Evolutionary conservation across 1,140 invertebrate species (phyloP).

Genomic region (Aphidius gifuensis): DNA sequence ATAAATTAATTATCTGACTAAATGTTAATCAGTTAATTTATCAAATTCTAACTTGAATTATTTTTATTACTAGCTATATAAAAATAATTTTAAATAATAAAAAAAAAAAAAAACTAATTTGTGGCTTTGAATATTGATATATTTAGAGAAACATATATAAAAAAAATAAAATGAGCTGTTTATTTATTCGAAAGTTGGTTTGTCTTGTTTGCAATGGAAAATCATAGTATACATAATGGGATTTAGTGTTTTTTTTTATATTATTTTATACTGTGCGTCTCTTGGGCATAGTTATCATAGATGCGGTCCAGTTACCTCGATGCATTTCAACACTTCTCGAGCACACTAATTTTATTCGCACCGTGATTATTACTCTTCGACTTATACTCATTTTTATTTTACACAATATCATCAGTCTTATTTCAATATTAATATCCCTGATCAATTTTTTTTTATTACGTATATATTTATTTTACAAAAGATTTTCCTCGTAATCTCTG

Average conservation of each 20-base stretch:
- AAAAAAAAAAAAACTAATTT: no score
- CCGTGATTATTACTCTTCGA: constrained; percentile 9
- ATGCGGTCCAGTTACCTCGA: constrained; percentile 31
- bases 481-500: not conserved
- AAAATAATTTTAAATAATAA: no score
- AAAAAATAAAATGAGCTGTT: not conserved
- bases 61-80: no score
- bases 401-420: not conserved
- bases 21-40: no score
- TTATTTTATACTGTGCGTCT: constrained; percentile 6
- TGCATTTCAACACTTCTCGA: constrained; percentile 27
- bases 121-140: no score
- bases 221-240: not conserved
- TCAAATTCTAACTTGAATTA: no score
- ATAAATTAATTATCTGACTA: not conserved
- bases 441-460: no score
- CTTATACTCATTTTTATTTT: constrained; percentile 13
- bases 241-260: constrained; percentile 29
- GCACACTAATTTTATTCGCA: constrained; percentile 27
- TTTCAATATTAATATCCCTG: not conserved
- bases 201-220: constrained; percentile 8
- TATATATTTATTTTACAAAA: not conserved
- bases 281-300: constrained; percentile 25
- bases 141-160: not conserved
- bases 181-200: not conserved